Base-by-base conservation (phyloP, 2,888 invertebrate species). In the Caenorhabditis plicata region DNA sequence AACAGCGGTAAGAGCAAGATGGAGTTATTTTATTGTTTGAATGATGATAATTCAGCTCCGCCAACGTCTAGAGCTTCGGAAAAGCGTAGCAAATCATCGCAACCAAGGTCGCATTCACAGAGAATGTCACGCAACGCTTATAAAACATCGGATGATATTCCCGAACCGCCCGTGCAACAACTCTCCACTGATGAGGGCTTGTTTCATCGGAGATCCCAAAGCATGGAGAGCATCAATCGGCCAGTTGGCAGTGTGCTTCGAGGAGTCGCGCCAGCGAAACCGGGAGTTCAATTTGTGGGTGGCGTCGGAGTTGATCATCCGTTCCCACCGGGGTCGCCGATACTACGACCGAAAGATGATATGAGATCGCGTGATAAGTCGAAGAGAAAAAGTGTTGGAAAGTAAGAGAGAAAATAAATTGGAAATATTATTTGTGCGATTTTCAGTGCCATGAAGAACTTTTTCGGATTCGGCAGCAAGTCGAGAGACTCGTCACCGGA, bases 1-100 rank as follows among this genome's bases (percentile, higher is more conserved):
- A 82, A 68, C 29, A 80, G 76, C 64, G 77, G 79, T 81, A 51
- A 44, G 48, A 56, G 36, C 33, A 25, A n/a, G 3, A 4, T 26
- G 5, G 15, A 25, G 7, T 22, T 5, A 25, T 22, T 39, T 22
- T 3, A 3, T 5, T 25, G 39, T 25, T 22, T 39, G 13, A 17
- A 27, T 15, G 15, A 26, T 17, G 13, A 9, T 29, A 11, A 29
- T 53, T 32, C 48, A 40, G 33, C 60, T 32, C 58, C 23, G 40
- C 49, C 60, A 49, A 43, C 60, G 15, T 41, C 53, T 20, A 46
- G 53, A 15, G n/a, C n/a, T n/a, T 52, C 58, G 1, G 53, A 53
- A 22, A 60, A 60, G 17, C 41, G 60, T 8, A 60, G 60, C 45
- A 60, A 60, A 36, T n/a, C n/a, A n/a, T 60, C 60, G 13, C 60